Evolutionary conservation across 2,113 vertebrate genomes (phyloP).

Genomic region (Alouatta palliata): DNA sequence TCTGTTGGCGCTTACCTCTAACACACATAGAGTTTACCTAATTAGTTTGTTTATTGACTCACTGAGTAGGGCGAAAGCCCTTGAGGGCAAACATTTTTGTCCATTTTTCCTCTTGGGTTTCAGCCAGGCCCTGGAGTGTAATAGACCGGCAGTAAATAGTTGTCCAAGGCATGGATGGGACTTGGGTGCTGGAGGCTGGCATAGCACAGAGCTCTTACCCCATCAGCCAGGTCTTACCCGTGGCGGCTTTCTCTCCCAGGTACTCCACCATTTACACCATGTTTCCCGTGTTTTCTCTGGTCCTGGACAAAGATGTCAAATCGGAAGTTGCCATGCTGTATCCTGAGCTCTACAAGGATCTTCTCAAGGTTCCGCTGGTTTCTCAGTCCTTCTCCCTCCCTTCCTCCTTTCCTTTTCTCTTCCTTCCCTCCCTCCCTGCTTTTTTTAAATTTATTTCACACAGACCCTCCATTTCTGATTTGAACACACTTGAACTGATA

Average conservation of each 20-base stretch:
- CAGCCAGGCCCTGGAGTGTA: fast-evolving
- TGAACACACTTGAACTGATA: not conserved
- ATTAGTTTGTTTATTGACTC: not conserved
- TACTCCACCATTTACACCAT: constrained; percentile 99
- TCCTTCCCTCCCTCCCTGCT: not conserved
- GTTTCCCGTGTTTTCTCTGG: constrained; percentile 98
- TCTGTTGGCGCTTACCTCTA: fast-evolving
- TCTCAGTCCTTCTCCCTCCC: not conserved
- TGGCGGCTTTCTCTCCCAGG: constrained; percentile 76
- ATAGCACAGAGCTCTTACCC: fast-evolving
- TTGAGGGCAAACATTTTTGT: fast-evolving
- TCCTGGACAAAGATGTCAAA: constrained; percentile 98
- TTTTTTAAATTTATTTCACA: not conserved
- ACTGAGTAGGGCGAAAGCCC: fast-evolving
- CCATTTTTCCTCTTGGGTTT: not conserved
- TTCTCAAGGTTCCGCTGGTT: constrained; percentile 90
- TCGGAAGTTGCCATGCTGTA: constrained; percentile 99
- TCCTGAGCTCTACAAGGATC: constrained; percentile 98
- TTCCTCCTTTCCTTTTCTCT: not conserved
- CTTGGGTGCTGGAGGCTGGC: not conserved
- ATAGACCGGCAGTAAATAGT: fast-evolving
- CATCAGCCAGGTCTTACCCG: fast-evolving
- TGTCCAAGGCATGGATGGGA: fast-evolving
- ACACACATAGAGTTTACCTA: fast-evolving
- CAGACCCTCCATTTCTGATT: not conserved